Evolutionary conservation across 1,140 invertebrate genomes (phyloP), one percentile per base, ranked within the genome.

Genomic region (Rhyzopertha dominica): DNA sequence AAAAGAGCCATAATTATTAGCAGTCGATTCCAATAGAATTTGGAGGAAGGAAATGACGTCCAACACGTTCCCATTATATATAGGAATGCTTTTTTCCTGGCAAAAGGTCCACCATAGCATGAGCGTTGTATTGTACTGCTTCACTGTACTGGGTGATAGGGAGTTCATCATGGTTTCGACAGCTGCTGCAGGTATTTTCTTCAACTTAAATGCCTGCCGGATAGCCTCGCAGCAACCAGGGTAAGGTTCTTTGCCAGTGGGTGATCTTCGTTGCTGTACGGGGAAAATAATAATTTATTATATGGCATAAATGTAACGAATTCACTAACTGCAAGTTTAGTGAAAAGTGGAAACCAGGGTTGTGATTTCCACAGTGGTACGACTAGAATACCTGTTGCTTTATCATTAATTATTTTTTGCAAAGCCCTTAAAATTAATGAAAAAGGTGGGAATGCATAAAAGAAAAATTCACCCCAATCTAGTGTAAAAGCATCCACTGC

Each of bases 311-410:
- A 51, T n/a, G 38, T 23, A 10, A 49, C 32, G 5, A 35, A 42
- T 14, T 45, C 14, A 13, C 22, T 22, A n/a, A 32, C 24, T 29
- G 34, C n/a, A 13, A 49, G 12, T 14, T 8, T 20, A 9, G 19
- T 9, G 22, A 56, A 61, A 9, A 57, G 10, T n/a, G 61, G 58
- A 24, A 39, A 61, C 60, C 62, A 64, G 10, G 62, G 49, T 36
- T 62, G 62, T 1, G 39, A 49, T 0, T 39, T 29, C 62, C 62
- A 65, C 18, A 64, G 60, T 58, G 60, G 65, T 44, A 63, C 53
- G 1, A 62, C 30, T 8, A 62, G 12, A 20, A 63, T 56, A 10
- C 58, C 57, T 30, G 4, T 35, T 22, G 54, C 49, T 24, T 51
- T 44, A 9, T 61, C 59, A 22, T 7, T 16, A 20, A 43, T 52